Conservation (phyloP, 2,888 invertebrate genomes). For the Lucinisca nassula region DNA sequence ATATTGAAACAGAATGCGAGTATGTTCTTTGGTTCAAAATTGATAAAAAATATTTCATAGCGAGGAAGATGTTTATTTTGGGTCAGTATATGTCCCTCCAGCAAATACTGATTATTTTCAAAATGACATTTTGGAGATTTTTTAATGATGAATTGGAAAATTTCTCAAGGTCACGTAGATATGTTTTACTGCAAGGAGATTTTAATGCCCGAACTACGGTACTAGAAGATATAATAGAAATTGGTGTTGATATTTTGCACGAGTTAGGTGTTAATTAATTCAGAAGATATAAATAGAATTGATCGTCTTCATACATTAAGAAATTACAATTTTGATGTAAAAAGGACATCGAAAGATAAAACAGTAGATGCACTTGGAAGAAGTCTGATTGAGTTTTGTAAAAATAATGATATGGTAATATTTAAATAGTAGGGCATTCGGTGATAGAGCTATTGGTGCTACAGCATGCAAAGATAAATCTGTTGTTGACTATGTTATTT, state of each 20-base stretch:
- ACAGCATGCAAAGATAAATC: neutral
- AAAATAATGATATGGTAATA: neutral
- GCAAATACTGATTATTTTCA: neutral
- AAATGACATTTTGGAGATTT: neutral
- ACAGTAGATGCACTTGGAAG: neutral
- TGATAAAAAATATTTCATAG: neutral
- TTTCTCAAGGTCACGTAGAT: neutral
- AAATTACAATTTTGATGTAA: neutral
- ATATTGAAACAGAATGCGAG: neutral
- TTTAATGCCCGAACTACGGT: neutral
- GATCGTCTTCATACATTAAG: neutral
- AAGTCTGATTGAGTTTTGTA: neutral
- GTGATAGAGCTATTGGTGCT: neutral
- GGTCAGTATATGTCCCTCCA: neutral
- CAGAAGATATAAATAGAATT: neutral
- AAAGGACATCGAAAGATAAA: neutral
- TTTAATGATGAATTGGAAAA: neutral
- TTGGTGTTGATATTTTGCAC: neutral
- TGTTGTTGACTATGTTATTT: neutral
- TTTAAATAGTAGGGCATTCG: neutral
- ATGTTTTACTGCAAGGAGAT: neutral
- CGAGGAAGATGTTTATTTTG: neutral
- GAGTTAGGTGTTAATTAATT: neutral
- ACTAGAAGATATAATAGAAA: neutral
- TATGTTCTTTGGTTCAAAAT: constrained; percentile 2